phyloP scores from a whole-genome alignment of 2,888 invertebrate genomes.

The Scelioninae gen. 1 region DNA sequence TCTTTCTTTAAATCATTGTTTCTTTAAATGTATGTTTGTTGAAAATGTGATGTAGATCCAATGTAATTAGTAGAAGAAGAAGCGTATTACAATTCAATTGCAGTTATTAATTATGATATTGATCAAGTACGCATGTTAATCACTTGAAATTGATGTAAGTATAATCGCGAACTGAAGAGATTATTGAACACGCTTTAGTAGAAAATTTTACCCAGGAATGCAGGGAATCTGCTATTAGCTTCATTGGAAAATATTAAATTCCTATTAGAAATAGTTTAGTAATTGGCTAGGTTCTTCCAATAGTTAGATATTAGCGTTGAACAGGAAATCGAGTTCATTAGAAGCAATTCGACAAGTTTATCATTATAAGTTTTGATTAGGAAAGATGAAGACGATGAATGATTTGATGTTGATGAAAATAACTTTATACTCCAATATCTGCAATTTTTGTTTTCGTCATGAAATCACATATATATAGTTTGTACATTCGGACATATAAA shows the following conservation, averaged over 20 bases:
- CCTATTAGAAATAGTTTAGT: constrained; percentile 59
- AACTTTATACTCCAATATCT: no score
- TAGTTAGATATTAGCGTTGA: constrained; percentile 32
- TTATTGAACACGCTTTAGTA: constrained; percentile 2
- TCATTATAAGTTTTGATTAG: constrained; percentile 5
- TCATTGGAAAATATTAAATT: constrained; percentile 50
- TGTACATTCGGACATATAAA: no score
- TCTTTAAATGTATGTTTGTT: not conserved
- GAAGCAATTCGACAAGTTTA: constrained; percentile 22
- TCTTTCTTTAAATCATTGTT: not conserved
- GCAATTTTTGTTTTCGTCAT: no score
- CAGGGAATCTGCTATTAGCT: constrained; percentile 36
- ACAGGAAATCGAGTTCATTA: constrained; percentile 14
- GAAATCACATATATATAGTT: no score
- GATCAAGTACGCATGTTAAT: constrained; percentile 10
- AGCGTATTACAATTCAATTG: constrained; percentile 24
- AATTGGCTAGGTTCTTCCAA: constrained; percentile 31
- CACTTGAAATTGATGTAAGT: no score
- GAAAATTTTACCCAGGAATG: constrained; percentile 36
- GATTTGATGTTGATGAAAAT: no score
- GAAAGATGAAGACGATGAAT: not conserved
- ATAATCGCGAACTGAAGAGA: constrained; percentile 7
- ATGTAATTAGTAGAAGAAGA: constrained; percentile 25
- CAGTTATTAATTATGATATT: not conserved
- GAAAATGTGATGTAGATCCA: not conserved